phyloP scores from a whole-genome alignment of 2,113 vertebrate species.

The Forbesichthys papilliferus region DNA sequence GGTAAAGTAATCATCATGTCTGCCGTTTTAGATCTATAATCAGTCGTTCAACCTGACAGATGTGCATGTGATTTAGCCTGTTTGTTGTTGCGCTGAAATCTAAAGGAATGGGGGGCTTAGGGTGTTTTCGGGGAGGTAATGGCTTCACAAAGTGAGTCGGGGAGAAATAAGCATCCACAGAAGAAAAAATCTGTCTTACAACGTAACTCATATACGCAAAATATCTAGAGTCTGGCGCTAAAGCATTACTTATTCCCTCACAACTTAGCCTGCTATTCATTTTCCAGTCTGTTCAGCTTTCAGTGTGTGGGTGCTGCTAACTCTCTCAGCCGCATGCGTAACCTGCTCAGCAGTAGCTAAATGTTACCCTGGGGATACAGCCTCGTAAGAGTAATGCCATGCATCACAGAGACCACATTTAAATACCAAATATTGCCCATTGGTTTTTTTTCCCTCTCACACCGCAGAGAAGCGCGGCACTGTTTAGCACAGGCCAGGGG shows the following conservation, averaged over 20 bases:
- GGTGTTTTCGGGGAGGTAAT: constrained; percentile 63
- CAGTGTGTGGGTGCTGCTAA: constrained; percentile 72
- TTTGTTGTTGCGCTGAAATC: constrained; percentile 44
- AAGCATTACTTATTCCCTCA: constrained; percentile 72
- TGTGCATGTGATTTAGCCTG: constrained; percentile 52
- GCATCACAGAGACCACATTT: constrained; percentile 77
- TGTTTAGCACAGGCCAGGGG: constrained; percentile 74
- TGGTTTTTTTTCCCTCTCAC: constrained; percentile 65
- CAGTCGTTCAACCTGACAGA: constrained; percentile 68
- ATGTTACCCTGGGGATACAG: constrained; percentile 76
- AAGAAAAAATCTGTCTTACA: constrained; percentile 58
- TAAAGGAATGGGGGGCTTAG: constrained; percentile 53
- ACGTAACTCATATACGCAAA: constrained; percentile 65
- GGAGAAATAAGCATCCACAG: constrained; percentile 66
- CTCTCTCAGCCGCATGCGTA: constrained; percentile 61
- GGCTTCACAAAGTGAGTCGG: constrained; percentile 65
- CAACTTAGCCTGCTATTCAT: constrained; percentile 67
- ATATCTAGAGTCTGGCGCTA: constrained; percentile 57
- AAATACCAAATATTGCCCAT: constrained; percentile 79
- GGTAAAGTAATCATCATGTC: constrained; percentile 74
- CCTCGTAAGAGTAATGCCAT: constrained; percentile 75
- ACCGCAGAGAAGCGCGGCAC: constrained; percentile 58
- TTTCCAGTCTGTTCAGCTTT: constrained; percentile 68
- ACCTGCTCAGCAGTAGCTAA: constrained; percentile 73
- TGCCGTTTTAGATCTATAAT: constrained; percentile 71